Evolutionary conservation across 2,797 vertebrate species (phyloP).

Genomic region (Myotis planiceps): DNA sequence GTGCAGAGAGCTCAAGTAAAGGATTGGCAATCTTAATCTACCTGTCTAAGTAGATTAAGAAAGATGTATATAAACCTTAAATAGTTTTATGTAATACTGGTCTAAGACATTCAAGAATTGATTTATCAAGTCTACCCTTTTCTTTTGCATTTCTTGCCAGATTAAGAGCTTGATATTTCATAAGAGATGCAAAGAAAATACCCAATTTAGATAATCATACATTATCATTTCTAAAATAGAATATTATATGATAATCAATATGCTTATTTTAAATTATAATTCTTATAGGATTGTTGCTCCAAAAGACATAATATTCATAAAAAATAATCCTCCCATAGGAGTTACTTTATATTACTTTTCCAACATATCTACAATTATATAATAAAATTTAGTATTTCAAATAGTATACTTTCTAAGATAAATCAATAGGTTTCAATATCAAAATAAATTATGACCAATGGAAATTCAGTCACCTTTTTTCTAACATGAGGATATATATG

Average conservation of each 20-base stretch:
- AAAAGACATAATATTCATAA: neutral
- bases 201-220: neutral
- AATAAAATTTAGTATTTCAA: conserved; percentile 13
- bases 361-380: neutral
- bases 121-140: neutral
- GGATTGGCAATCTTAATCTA: neutral
- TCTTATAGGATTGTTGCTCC: neutral
- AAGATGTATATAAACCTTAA: neutral
- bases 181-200: neutral
- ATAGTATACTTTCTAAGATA: neutral
- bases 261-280: neutral
- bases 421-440: neutral
- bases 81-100: neutral
- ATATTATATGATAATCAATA: neutral
- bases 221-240: neutral
- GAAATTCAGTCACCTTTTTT: neutral
- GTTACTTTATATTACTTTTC: neutral
- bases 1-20: neutral
- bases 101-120: neutral
- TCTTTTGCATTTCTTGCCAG: neutral
- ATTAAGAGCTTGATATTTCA: neutral
- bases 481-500: neutral
- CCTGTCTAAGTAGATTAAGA: neutral
- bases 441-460: neutral
- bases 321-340: neutral